Evolutionary conservation across 2,113 vertebrate species (phyloP).

Genomic region (Hipposideros armiger): DNA sequence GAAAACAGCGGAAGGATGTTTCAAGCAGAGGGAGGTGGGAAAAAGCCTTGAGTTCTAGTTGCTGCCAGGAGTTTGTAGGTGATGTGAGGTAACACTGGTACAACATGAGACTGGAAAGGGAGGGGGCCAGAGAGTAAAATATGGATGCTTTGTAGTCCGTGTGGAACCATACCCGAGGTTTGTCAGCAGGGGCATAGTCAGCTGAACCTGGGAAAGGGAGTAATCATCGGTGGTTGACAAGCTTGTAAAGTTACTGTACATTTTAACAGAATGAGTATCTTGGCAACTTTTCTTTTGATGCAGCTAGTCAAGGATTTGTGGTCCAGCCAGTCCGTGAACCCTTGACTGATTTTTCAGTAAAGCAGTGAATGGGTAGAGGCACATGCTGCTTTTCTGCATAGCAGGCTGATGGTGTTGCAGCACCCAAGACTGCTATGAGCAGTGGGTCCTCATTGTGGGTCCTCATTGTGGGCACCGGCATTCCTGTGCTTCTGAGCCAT

Average conservation of each 20-base stretch:
- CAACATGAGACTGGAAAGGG: neutral
- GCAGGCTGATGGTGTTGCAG: neutral
- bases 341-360: neutral
- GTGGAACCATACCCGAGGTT: neutral
- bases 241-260: neutral
- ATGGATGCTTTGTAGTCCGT: neutral
- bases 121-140: neutral
- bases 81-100: neutral
- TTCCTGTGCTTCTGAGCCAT: neutral
- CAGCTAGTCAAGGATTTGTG: neutral
- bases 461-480: constrained; percentile 12
- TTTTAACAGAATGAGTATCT: constrained; percentile 48
- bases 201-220: neutral
- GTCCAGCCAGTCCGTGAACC: neutral
- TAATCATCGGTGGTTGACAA: neutral
- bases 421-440: neutral
- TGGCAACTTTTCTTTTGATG: neutral
- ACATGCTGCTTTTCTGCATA: neutral
- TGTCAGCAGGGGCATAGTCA: neutral
- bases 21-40: neutral
- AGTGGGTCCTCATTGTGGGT: neutral
- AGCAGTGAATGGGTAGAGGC: too few species aligned
- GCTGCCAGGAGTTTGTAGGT: neutral
- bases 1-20: constrained; percentile 17
- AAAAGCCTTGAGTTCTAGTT: constrained; percentile 9